Conservation (phyloP, 2,888 invertebrate species). For the Palloptera scutellata region DNA sequence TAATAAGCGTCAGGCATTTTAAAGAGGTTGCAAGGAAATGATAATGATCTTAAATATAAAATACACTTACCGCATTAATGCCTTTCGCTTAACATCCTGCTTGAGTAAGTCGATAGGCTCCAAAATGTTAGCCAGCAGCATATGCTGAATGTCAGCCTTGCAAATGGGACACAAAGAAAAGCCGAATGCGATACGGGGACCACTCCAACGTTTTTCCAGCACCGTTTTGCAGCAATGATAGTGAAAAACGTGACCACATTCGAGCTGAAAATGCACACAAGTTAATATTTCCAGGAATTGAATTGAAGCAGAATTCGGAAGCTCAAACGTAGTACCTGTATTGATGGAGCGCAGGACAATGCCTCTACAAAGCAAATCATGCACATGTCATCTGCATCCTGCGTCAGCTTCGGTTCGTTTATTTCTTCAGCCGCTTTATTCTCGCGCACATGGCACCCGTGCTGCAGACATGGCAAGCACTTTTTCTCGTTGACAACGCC, state of each 20-base stretch:
- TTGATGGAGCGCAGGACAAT: slow-evolving; percentile 91
- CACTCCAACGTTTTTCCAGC: slow-evolving; percentile 87
- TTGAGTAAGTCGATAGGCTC: slow-evolving; percentile 81
- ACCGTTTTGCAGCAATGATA: slow-evolving; percentile 89
- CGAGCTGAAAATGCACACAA: slow-evolving; percentile 68
- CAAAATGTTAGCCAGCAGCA: slow-evolving; percentile 78
- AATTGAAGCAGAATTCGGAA: not conserved
- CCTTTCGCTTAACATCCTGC: slow-evolving; percentile 92
- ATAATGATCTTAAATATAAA: not conserved
- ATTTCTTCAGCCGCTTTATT: slow-evolving; percentile 58
- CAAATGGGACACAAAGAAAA: slow-evolving; percentile 97
- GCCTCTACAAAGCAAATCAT: slow-evolving; percentile 99
- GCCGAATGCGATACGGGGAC: slow-evolving; percentile 94
- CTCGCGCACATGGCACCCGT: slow-evolving; percentile 72
- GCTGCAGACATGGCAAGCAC: slow-evolving; percentile 90
- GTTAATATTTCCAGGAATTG: not conserved
- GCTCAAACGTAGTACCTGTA: slow-evolving; percentile 70
- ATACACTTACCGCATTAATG: slow-evolving; percentile 77
- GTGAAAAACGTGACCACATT: slow-evolving; percentile 97
- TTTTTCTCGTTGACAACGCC: slow-evolving; percentile 85
- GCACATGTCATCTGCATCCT: slow-evolving; percentile 99
- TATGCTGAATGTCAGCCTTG: slow-evolving; percentile 87
- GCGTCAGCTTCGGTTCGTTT: slow-evolving; percentile 72
- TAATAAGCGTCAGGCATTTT: slow-evolving; percentile 3
- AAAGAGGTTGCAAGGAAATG: not conserved